These are phyloP conservation scores for Drosophila navojoa DNA, from an alignment of 1,140 invertebrate species.

Conservation along the genomic window DNA sequence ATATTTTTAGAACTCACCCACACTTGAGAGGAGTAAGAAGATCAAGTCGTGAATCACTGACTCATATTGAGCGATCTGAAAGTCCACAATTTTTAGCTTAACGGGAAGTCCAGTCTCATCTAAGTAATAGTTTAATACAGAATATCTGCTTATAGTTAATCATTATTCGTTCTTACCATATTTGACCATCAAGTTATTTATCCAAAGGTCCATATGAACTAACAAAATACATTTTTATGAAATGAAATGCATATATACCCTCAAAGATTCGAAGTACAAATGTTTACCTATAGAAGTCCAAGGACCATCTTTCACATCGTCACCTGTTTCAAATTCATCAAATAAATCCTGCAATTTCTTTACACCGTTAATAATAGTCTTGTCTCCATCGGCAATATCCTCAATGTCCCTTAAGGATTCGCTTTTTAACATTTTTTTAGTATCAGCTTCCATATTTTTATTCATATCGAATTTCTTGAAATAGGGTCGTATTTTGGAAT, in stretches of 20 bases:
- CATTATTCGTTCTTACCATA: constrained; percentile 61
- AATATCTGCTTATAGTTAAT: not conserved
- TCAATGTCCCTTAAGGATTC: constrained; percentile 50
- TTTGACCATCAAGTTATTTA: constrained; percentile 86
- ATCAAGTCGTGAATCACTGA: constrained; percentile 86
- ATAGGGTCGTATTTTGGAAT: constrained; percentile 82
- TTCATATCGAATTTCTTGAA: constrained; percentile 76
- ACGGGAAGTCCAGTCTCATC: constrained; percentile 74
- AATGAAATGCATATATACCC: too few species aligned
- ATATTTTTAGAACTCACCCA: constrained; percentile 48
- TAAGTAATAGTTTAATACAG: constrained; percentile 27
- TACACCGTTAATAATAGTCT: constrained; percentile 36
- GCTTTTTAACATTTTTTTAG: constrained; percentile 25
- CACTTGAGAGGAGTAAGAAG: constrained; percentile 86
- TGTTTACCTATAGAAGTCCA: constrained; percentile 73
- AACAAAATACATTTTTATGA: constrained; percentile 45
- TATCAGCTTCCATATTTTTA: constrained; percentile 38
- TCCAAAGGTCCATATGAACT: constrained; percentile 87
- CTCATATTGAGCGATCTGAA: constrained; percentile 86
- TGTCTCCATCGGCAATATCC: constrained; percentile 34
- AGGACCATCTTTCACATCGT: constrained; percentile 55
- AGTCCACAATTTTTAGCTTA: constrained; percentile 87
- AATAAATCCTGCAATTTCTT: constrained; percentile 39
- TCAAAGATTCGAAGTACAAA: too few species aligned
- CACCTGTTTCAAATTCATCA: constrained; percentile 38